These are phyloP conservation scores for Holothuria glaberrima DNA, from an alignment of 35 echinoderm and acorn worm species.

Conservation along the genomic window DNA sequence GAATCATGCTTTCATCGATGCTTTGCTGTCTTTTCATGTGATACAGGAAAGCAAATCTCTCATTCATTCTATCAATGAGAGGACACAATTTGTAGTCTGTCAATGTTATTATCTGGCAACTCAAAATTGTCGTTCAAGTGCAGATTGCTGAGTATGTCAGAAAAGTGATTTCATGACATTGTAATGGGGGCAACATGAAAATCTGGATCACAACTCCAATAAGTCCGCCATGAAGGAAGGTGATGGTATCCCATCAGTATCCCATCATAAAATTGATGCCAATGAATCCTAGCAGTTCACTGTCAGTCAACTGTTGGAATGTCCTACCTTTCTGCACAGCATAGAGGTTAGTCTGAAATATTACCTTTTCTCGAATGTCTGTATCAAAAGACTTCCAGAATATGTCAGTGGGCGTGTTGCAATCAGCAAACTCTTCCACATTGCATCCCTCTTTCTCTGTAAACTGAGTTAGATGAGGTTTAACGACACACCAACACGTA, in stretches of 20 bases:
- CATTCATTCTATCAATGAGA: constrained; percentile 59
- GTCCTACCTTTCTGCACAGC: constrained; percentile 13
- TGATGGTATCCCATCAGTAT: constrained; percentile 29
- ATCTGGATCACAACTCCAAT: constrained; percentile 22
- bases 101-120: constrained; percentile 39
- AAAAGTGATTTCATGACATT: constrained; percentile 29
- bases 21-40: constrained; percentile 50
- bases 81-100: constrained; percentile 51
- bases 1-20: constrained; percentile 66
- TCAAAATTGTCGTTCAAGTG: constrained; percentile 28
- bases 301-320: constrained; percentile 26
- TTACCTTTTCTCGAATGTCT: constrained; percentile 6
- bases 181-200: constrained; percentile 29
- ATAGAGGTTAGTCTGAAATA: constrained; percentile 16
- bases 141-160: constrained; percentile 30
- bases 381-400: constrained; percentile 9
- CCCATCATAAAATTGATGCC: constrained; percentile 39
- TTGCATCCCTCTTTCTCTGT: neutral
- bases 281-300: constrained; percentile 15
- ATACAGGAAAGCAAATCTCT: constrained; percentile 59
- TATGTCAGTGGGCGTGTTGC: neutral
- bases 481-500: too few relatives aligned
- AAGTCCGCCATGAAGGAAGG: neutral
- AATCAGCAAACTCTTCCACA: neutral
- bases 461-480: too few relatives aligned